Evolutionary conservation across 2,113 vertebrate species (phyloP).

Genomic region (Prinia subflava): DNA sequence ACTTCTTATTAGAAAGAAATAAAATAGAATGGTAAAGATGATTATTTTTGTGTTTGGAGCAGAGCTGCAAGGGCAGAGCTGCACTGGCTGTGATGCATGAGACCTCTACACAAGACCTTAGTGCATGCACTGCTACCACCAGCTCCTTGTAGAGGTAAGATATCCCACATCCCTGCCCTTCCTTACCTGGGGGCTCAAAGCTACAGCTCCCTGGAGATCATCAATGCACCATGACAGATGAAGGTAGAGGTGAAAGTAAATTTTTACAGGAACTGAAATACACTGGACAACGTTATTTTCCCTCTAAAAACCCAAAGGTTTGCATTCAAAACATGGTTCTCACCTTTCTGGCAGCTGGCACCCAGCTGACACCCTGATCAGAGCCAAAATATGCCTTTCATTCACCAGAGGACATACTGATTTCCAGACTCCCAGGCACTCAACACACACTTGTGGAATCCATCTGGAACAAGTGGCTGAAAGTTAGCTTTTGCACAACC

Average conservation of each 20-base stretch:
- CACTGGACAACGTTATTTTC: background rate
- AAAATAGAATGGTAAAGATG: background rate
- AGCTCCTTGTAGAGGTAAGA: background rate
- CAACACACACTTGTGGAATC: background rate
- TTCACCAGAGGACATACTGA: background rate
- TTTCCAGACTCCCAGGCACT: background rate
- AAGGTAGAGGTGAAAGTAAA: background rate
- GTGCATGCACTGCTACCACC: background rate
- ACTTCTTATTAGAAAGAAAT: background rate
- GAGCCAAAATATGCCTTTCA: background rate
- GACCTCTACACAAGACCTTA: background rate
- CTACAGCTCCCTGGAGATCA: background rate
- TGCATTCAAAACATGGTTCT: background rate
- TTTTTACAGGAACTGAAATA: background rate
- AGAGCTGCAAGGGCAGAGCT: background rate
- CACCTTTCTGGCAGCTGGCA: background rate
- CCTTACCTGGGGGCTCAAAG: background rate
- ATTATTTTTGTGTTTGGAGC: background rate
- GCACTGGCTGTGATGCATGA: background rate
- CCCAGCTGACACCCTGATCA: background rate
- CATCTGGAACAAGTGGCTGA: background rate
- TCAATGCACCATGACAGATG: accelerated
- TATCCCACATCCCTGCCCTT: background rate
- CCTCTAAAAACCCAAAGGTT: background rate
- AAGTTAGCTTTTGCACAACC: background rate